These are phyloP conservation scores for Lipophrys pholis DNA, from an alignment of 2,113 vertebrate genomes.

Conservation along the genomic window DNA sequence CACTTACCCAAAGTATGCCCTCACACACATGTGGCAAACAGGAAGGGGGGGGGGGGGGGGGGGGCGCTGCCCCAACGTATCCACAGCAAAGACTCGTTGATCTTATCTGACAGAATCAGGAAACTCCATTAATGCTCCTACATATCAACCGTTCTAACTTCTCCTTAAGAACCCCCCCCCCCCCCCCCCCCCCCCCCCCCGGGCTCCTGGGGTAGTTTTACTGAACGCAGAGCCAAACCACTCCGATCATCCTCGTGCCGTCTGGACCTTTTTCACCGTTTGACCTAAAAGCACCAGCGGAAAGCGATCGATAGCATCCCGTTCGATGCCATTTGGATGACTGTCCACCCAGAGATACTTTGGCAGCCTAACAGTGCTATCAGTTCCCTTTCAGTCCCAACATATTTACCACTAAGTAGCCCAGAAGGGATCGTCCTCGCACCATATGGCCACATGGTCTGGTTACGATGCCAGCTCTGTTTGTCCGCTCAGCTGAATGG, in stretches of 20 bases:
- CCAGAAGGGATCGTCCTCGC: slow-evolving; percentile 54
- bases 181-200: not conserved
- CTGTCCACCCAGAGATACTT: slow-evolving; percentile 7
- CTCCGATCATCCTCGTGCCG: not conserved
- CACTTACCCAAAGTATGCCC: slow-evolving; percentile 68
- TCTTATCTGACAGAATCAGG: slow-evolving; percentile 67
- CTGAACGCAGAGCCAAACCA: not conserved
- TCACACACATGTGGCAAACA: slow-evolving; percentile 67
- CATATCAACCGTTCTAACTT: slow-evolving; percentile 48
- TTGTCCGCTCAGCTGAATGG: slow-evolving; percentile 71
- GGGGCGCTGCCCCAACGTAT: slow-evolving; percentile 25
- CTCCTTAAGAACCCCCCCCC: slow-evolving; percentile 60
- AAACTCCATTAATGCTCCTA: slow-evolving; percentile 56
- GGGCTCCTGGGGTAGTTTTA: not conserved
- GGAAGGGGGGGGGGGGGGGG: not conserved
- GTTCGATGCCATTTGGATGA: slow-evolving; percentile 20
- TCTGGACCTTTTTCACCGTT: not conserved
- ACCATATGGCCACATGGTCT: slow-evolving; percentile 68
- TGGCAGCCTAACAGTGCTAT: slow-evolving; percentile 37
- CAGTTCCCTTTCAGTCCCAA: slow-evolving; percentile 38
- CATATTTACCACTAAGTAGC: slow-evolving; percentile 63
- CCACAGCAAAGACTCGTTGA: slow-evolving; percentile 36
- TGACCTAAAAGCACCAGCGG: slow-evolving; percentile 4
- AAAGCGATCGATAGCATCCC: slow-evolving; percentile 23
- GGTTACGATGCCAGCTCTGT: slow-evolving; percentile 63